Percentiles rank a stretch among this genome's conserved stretches.
phyloP scores from a whole-genome alignment of 2,888 invertebrate genomes.

The Macrosoma leucophasiata region DNA sequence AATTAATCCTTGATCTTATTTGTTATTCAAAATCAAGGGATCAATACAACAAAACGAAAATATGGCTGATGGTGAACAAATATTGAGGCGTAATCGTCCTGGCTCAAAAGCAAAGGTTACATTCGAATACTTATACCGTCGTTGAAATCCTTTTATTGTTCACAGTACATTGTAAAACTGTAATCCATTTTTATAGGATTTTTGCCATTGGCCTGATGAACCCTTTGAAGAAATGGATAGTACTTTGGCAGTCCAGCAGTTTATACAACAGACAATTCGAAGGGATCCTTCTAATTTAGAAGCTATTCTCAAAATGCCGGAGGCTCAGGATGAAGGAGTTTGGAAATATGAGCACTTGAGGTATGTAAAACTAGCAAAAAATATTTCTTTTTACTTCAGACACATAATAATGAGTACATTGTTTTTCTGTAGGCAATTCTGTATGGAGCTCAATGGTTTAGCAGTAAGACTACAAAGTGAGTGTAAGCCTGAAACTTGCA shows the following conservation, averaged over 20 bases:
- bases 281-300: conserved; percentile 95
- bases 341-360: conserved; percentile 99
- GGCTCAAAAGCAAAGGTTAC: conserved; percentile 91
- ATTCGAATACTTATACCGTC: not conserved
- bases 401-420: conserved; percentile 5
- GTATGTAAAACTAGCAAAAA: conserved; percentile 60
- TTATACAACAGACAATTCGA: conserved; percentile 97
- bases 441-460: conserved; percentile 99
- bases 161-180: not conserved
- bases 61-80: conserved; percentile 46
- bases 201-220: conserved; percentile 98
- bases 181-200: conserved; percentile 82
- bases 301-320: conserved; percentile 95
- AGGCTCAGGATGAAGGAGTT: conserved; percentile 98
- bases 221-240: conserved; percentile 99
- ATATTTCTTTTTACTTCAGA: too few species aligned
- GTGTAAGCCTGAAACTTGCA: conserved; percentile 97
- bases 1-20: too few species aligned
- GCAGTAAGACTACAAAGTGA: conserved; percentile 97
- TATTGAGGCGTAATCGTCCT: conserved; percentile 91
- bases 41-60: too few species aligned
- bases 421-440: conserved; percentile 91
- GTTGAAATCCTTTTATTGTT: not conserved
- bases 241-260: conserved; percentile 98
- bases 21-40: too few species aligned